Base-by-base conservation (phyloP, 37 sponge, comb jelly and placozoan genomes). In the Spongia lamella region DNA sequence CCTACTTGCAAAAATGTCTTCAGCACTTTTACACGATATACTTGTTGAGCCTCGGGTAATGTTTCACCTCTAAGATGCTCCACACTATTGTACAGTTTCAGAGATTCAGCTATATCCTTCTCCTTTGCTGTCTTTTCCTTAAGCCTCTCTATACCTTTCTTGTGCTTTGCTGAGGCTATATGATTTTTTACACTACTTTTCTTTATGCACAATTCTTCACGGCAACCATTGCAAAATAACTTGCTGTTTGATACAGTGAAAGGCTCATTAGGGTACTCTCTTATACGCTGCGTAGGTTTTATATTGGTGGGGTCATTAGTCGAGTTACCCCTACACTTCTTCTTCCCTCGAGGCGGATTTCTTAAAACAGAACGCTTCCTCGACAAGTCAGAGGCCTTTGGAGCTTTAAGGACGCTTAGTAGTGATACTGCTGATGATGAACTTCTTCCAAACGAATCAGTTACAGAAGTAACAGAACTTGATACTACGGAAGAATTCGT, bases 11-110 rank as follows among this genome's bases (percentile, higher is more conserved):
- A 59, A 33, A 78, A 67, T 2, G 71, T 35, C 37, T 70, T 69
- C 53, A 79, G 38, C 17, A 79, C 83, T 52, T 75, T 73, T 1
- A 83, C 83, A 7, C 61, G 68, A 38, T 75, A 83, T 7, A 83
- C 76, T 27, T 70, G 75, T 56, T 83, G 83, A 24, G 66, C 49
- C 51, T 53, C 57, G 26, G 80, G 80, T 7, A 79, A 37, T 19
- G 82, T 81, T 34, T 81, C 68, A 32, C 74, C 82, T 20, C 43
- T 11, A 31, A 66, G 69, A 33, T 83, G 83, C 7, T 55, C 36
- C 34, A 7, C 50, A 2, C 66, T 38, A 37, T 83, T 70, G 56
- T 83, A 36, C 49, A 58, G 31, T 49, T 17, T 40, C 15, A 83
- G 43, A 16, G 69, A 35, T 16, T 36, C 34, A 21, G 69, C 76